phyloP scores from a whole-genome alignment of 2,888 invertebrate species.

The Acanthococcus lagerstroemiae region DNA sequence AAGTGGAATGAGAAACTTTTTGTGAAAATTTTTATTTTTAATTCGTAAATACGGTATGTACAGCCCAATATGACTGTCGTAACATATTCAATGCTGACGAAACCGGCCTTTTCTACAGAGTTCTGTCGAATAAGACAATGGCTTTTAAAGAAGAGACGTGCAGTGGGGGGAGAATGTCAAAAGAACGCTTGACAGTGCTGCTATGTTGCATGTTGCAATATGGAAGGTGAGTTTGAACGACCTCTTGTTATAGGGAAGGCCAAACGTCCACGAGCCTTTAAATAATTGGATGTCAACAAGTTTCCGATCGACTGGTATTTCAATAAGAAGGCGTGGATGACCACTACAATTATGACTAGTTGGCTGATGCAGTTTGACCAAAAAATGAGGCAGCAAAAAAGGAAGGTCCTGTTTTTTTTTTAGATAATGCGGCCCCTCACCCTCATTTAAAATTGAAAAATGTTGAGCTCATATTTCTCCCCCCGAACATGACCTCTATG shows the following conservation, averaged over 20 bases:
- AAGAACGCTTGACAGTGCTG: constrained; percentile 10
- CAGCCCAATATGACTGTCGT: too few species aligned
- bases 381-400: constrained; percentile 8
- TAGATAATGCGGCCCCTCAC: constrained; percentile 25
- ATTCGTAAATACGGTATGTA: too few species aligned
- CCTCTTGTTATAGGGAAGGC: constrained; percentile 13
- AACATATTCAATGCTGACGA: too few species aligned
- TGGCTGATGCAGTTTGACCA: constrained; percentile 18
- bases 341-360: constrained; percentile 10
- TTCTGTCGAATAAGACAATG: too few species aligned
- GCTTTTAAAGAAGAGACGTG: neutral
- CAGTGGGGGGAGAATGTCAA: constrained; percentile 16
- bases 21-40: too few species aligned
- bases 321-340: constrained; percentile 3
- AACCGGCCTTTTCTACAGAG: too few species aligned
- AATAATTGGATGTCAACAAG: constrained; percentile 10
- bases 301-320: constrained; percentile 17
- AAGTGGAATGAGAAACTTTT: too few species aligned
- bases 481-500: too few species aligned
- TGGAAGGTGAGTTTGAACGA: constrained; percentile 20
- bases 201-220: constrained; percentile 12
- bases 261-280: constrained; percentile 12
- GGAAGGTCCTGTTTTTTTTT: constrained; percentile 22
- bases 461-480: constrained; percentile 16
- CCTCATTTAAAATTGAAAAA: constrained; percentile 23